phyloP scores from a whole-genome alignment of 2,797 vertebrate genomes.

The Siniperca scherzeri region DNA sequence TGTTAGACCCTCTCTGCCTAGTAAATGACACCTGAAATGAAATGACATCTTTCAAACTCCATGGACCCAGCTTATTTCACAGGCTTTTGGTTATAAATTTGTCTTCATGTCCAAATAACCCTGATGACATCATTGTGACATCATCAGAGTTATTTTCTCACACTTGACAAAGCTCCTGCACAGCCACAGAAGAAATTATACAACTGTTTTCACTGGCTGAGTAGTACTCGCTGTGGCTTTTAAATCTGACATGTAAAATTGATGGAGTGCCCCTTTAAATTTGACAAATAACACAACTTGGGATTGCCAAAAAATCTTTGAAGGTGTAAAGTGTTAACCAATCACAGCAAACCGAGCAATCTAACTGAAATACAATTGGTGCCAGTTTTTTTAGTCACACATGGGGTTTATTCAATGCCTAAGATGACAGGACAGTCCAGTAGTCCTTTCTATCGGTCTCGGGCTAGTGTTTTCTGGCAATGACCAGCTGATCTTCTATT shows the following conservation, averaged over 20 bases:
- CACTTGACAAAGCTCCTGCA: background rate
- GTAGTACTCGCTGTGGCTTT: background rate
- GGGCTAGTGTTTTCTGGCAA: background rate
- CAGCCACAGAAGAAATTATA: background rate
- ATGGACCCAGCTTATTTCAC: background rate
- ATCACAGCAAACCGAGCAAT: background rate
- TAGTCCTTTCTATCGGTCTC: background rate
- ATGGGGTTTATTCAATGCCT: background rate
- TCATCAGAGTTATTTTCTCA: background rate
- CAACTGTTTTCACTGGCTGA: background rate
- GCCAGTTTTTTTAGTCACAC: background rate
- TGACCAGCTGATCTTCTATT: background rate
- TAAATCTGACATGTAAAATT: background rate
- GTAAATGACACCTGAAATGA: too few species aligned
- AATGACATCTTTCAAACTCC: background rate
- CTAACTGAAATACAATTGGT: background rate
- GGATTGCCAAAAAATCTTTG: background rate
- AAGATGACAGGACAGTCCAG: background rate
- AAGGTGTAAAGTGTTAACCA: background rate
- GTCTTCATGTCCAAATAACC: background rate
- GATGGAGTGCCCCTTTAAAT: background rate
- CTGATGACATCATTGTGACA: background rate
- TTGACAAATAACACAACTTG: background rate
- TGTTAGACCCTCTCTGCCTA: background rate
- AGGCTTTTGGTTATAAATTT: background rate